phyloP scores from a whole-genome alignment of 53 echinoderm and acorn worm species.

The Stichopus horrens region DNA sequence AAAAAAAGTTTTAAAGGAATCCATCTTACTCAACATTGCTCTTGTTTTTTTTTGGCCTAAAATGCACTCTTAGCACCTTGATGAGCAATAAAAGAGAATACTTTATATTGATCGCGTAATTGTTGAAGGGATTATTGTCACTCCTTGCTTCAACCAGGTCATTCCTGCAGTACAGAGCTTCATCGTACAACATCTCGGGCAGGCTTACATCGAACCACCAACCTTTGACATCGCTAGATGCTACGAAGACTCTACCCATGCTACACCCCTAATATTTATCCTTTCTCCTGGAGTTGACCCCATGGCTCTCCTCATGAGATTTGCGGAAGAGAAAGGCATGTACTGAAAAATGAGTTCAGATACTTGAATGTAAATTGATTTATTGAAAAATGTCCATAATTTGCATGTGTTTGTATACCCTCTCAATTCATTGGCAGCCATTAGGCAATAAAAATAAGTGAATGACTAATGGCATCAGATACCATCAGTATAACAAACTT shows the following conservation, averaged over 20 bases:
- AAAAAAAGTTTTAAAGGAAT: too few relatives aligned
- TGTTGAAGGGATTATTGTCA: too few relatives aligned
- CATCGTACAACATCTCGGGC: slow-evolving; percentile 85
- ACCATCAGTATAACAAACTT: too few relatives aligned
- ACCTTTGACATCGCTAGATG: slow-evolving; percentile 99
- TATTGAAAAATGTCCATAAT: not conserved
- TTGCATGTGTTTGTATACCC: not conserved
- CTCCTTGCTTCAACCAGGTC: slow-evolving; percentile 49
- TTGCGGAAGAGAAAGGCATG: slow-evolving; percentile 95
- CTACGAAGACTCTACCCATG: slow-evolving; percentile 75
- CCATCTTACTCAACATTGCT: too few relatives aligned
- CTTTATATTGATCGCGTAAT: too few relatives aligned
- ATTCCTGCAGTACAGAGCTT: slow-evolving; percentile 93
- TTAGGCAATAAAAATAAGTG: too few relatives aligned
- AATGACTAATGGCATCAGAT: too few relatives aligned
- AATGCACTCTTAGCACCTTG: too few relatives aligned
- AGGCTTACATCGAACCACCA: slow-evolving; percentile 98
- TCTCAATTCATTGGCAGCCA: too few relatives aligned
- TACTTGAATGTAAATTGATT: not conserved
- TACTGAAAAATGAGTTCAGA: not conserved
- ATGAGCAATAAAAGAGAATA: too few relatives aligned
- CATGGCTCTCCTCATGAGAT: slow-evolving; percentile 91
- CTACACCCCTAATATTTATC: slow-evolving; percentile 90
- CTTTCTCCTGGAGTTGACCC: slow-evolving; percentile 97
- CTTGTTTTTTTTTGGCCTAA: too few relatives aligned